These are phyloP conservation scores for Taenaris catops DNA, from an alignment of 2,888 invertebrate species.

Conservation along the genomic window DNA sequence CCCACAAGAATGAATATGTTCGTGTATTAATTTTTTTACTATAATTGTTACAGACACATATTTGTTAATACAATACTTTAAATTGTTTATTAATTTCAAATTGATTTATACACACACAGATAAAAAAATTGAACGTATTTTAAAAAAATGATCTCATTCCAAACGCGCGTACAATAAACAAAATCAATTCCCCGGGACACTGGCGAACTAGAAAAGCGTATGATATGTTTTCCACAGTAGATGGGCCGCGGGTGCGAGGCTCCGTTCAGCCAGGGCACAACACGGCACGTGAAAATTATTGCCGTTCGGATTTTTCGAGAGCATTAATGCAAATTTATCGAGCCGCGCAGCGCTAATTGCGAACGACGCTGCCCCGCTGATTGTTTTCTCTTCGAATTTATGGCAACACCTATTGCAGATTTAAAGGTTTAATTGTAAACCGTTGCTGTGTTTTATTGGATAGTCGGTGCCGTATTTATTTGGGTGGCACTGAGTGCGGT, in stretches of 20 bases:
- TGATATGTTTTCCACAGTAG: constrained; percentile 22
- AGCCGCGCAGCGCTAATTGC: constrained; percentile 76
- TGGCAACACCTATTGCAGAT: constrained; percentile 80
- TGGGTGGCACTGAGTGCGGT: constrained; percentile 61
- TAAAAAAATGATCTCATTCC: too few relatives aligned
- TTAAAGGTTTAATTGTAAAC: constrained; percentile 80
- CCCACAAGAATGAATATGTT: too few relatives aligned
- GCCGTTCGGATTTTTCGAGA: constrained; percentile 75
- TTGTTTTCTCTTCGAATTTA: constrained; percentile 77
- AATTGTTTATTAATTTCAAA: too few relatives aligned
- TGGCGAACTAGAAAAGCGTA: constrained; percentile 22
- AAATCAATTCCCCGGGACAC: constrained; percentile 23
- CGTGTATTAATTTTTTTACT: too few relatives aligned
- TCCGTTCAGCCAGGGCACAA: constrained; percentile 34
- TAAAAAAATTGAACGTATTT: too few relatives aligned
- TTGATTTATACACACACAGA: too few relatives aligned
- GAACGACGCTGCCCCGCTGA: constrained; percentile 73
- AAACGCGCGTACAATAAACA: constrained; percentile 19
- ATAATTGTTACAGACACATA: too few relatives aligned
- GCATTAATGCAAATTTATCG: constrained; percentile 80
- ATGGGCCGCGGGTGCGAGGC: constrained; percentile 20
- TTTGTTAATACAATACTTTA: too few relatives aligned
- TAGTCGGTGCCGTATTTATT: constrained; percentile 73
- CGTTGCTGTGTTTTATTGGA: constrained; percentile 79
- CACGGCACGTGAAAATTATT: constrained; percentile 73